Percentiles rank a stretch among this genome's conserved stretches.
Conservation (phyloP, 1,140 invertebrate species). For the Drosophila albomicans region DNA sequence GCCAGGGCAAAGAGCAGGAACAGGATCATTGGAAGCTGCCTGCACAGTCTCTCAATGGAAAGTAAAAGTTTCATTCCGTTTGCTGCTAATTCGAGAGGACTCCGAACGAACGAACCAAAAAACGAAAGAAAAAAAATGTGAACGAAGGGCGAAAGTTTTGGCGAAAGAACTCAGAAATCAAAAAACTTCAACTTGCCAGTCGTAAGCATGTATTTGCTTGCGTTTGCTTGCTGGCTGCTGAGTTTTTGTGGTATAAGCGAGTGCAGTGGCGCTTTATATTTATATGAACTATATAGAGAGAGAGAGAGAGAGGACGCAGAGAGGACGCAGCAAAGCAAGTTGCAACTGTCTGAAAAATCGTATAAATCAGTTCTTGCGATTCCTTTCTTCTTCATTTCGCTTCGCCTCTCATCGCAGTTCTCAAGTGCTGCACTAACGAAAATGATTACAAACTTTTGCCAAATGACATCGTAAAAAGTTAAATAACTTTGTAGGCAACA, state of each 20-base stretch:
- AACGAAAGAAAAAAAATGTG: neutral
- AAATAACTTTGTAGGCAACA: slow-evolving; percentile 66
- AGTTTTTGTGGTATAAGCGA: slow-evolving; percentile 28
- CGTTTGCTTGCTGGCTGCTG: slow-evolving; percentile 2
- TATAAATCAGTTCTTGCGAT: slow-evolving; percentile 73
- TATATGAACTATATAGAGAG: neutral
- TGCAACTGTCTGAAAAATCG: slow-evolving; percentile 66
- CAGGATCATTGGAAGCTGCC: slow-evolving; percentile 21
- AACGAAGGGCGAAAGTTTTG: slow-evolving; percentile 13
- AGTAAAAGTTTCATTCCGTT: slow-evolving; percentile 68
- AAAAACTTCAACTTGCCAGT: slow-evolving; percentile 54
- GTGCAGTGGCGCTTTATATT: slow-evolving; percentile 15
- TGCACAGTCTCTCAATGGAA: slow-evolving; percentile 35
- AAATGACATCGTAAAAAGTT: slow-evolving; percentile 81
- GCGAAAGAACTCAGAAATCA: slow-evolving; percentile 21
- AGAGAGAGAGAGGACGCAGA: neutral
- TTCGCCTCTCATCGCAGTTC: slow-evolving; percentile 59
- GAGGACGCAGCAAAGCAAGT: neutral
- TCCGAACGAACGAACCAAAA: slow-evolving; percentile 23
- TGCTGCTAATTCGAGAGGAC: slow-evolving; percentile 35
- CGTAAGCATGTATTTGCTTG: slow-evolving; percentile 12
- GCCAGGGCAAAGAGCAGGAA: slow-evolving; percentile 6
- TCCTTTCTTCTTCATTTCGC: slow-evolving; percentile 43
- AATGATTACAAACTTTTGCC: slow-evolving; percentile 78
- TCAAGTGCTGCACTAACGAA: slow-evolving; percentile 71